These are phyloP conservation scores for Myiozetetes cayanensis DNA, from an alignment of 2,113 vertebrate genomes.

Conservation along the genomic window DNA sequence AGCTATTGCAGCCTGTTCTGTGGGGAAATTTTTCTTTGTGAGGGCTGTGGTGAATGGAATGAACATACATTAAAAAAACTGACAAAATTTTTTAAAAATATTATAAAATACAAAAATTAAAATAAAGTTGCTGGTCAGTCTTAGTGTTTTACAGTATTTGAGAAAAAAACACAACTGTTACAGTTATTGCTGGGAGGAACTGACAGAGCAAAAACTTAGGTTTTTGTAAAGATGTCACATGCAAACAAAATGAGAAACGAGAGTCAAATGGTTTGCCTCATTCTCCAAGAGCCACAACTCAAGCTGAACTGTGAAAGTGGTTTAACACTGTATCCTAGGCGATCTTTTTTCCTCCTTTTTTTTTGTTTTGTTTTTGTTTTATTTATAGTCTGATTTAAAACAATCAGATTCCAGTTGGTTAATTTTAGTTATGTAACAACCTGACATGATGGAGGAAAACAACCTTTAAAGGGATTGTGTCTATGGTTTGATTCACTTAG, in stretches of 20 bases:
- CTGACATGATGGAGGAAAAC: constrained; percentile 95
- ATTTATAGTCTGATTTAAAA: constrained; percentile 99
- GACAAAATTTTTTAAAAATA: constrained; percentile 80
- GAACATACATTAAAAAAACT: constrained; percentile 79
- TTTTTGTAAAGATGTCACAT: constrained; percentile 78
- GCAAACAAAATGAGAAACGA: constrained; percentile 70
- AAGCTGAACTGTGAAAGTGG: constrained; percentile 99
- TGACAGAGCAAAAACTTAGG: constrained; percentile 73
- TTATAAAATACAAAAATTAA: constrained; percentile 72
- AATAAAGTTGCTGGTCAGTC: constrained; percentile 84
- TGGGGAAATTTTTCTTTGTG: constrained; percentile 89
- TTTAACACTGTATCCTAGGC: constrained; percentile 99
- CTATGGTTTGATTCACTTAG: constrained; percentile 99
- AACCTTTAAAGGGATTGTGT: constrained; percentile 99
- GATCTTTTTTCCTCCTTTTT: constrained; percentile 83
- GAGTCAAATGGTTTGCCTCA: constrained; percentile 90
- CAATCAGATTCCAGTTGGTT: constrained; percentile 98
- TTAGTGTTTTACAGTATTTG: constrained; percentile 85
- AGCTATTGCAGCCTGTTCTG: constrained; percentile 89
- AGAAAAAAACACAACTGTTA: constrained; percentile 79
- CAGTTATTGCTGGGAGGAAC: constrained; percentile 79
- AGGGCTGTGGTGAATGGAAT: constrained; percentile 89
- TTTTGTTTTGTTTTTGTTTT: constrained; percentile 76
- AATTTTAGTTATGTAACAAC: constrained; percentile 98
- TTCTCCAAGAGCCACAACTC: constrained; percentile 97